These are phyloP conservation scores for Halyomorpha halys DNA, from an alignment of 1,140 invertebrate species.

Conservation along the genomic window DNA sequence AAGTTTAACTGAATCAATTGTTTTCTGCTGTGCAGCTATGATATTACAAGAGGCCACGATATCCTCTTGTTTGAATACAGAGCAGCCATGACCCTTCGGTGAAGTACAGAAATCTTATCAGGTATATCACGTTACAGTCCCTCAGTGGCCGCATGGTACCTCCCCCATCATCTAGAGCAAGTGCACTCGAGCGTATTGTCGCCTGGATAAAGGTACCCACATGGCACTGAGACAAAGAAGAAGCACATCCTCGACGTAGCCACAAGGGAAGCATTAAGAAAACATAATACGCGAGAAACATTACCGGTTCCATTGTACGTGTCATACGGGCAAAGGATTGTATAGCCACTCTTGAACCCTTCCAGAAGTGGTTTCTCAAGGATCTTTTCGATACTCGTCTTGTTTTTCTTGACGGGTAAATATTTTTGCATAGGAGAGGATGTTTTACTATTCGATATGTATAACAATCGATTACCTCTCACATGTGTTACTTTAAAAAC, in stretches of 20 bases:
- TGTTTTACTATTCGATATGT: no score
- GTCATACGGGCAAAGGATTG: background rate
- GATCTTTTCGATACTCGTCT: background rate
- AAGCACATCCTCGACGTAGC: background rate
- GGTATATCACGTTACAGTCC: conserved; percentile 1
- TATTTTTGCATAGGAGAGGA: no score
- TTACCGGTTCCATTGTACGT: background rate
- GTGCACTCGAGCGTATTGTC: background rate
- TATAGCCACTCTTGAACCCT: no score
- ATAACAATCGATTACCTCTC: no score
- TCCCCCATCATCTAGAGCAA: background rate
- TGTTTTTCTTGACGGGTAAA: no score
- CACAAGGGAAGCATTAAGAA: conserved; percentile 2
- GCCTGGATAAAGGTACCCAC: conserved; percentile 2
- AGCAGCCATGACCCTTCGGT: background rate
- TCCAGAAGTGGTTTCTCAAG: background rate
- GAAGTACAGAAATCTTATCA: conserved; percentile 6
- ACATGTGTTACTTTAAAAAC: no score
- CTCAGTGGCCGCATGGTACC: background rate
- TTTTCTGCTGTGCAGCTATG: no score
- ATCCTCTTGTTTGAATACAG: background rate
- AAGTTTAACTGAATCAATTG: no score
- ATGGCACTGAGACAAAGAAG: background rate
- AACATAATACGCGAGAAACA: conserved; percentile 6
- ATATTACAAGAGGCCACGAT: background rate